Conservation (phyloP, 92 coral and sea anemone species). For the Pocillopora grandis region DNA sequence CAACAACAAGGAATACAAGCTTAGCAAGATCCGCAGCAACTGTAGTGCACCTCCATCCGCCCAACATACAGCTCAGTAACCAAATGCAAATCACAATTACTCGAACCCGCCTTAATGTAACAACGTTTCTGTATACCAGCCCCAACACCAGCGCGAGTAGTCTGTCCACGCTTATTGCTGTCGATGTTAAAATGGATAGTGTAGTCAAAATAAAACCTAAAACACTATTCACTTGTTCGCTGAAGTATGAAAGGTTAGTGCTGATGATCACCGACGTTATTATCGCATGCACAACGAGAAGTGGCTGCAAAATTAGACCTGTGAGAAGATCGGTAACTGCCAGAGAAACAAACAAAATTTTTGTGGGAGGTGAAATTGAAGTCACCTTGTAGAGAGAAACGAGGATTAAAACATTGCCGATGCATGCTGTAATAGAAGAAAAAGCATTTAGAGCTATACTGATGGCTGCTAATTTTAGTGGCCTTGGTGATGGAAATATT, state of each 20-base stretch:
- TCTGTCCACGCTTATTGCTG: no score
- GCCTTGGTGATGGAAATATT: no score
- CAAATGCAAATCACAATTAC: neutral
- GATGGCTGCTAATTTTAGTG: no score
- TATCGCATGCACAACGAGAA: neutral
- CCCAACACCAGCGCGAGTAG: no score
- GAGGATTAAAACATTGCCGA: neutral
- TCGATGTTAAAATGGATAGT: neutral
- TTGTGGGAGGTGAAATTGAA: no score
- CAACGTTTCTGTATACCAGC: neutral
- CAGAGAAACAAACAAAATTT: no score
- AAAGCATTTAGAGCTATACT: neutral
- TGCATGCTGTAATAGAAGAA: neutral
- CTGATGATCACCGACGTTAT: neutral
- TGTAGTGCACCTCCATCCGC: no score
- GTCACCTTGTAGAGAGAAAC: neutral
- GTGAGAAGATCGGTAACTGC: neutral
- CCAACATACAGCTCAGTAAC: neutral
- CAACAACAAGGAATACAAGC: no score
- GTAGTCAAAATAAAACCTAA: neutral
- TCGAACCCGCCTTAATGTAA: neutral
- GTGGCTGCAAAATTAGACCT: neutral
- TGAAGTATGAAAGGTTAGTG: neutral
- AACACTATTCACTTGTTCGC: neutral
- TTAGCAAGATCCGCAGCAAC: no score